phyloP scores from a whole-genome alignment of 1,140 invertebrate species.

The Sitodiplosis mosellana region DNA sequence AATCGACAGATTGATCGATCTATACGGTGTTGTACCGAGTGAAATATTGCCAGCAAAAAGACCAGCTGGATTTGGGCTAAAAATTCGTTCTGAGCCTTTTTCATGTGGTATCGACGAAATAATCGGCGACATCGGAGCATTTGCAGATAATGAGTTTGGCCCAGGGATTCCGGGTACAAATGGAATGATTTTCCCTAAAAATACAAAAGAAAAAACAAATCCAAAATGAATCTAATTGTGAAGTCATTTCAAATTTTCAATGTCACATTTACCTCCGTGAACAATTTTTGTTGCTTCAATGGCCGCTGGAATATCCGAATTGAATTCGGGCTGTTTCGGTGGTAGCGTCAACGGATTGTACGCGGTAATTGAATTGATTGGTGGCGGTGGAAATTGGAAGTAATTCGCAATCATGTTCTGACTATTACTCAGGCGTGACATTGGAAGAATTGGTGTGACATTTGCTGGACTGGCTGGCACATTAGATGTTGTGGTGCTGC shows the following conservation, averaged over 20 bases:
- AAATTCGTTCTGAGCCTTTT: background rate
- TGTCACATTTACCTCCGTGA: too few relatives aligned
- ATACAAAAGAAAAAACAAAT: too few relatives aligned
- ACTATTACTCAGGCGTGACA: slow-evolving; percentile 32
- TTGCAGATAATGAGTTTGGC: slow-evolving; percentile 32
- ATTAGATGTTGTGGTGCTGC: slow-evolving; percentile 25
- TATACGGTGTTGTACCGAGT: background rate
- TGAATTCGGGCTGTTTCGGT: slow-evolving; percentile 10
- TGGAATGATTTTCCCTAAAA: slow-evolving; percentile 47
- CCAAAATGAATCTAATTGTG: too few relatives aligned
- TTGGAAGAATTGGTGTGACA: slow-evolving; percentile 35
- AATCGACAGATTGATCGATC: too few relatives aligned
- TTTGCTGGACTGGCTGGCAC: slow-evolving; percentile 34
- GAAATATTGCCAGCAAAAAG: slow-evolving; percentile 4
- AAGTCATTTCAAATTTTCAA: too few relatives aligned
- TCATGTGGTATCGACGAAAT: too few relatives aligned
- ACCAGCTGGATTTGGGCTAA: background rate
- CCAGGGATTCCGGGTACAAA: slow-evolving; percentile 75
- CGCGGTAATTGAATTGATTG: slow-evolving; percentile 41
- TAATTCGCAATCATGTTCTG: slow-evolving; percentile 23
- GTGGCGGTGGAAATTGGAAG: slow-evolving; percentile 32
- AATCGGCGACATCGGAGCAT: background rate
- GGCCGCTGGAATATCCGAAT: background rate
- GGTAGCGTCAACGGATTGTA: slow-evolving; percentile 48
- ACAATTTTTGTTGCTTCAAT: too few relatives aligned